Evolutionary conservation across 2,113 vertebrate genomes (phyloP), one percentile per base, ranked within the genome.

Genomic region (Syrrhaptes paradoxus): DNA sequence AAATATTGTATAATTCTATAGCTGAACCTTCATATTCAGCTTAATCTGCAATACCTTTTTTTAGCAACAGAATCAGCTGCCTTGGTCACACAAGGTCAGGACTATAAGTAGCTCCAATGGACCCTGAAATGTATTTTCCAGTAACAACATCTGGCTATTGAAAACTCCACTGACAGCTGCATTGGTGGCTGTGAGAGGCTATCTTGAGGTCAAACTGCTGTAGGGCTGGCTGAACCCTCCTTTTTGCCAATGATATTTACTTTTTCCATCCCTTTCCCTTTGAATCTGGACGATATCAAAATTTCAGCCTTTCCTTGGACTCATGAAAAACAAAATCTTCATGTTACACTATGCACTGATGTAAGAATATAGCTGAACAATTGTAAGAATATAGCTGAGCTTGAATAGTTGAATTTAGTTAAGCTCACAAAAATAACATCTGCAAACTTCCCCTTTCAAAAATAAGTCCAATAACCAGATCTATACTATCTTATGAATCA

Each of bases 61-160:
- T 97, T 96, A 94, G 95, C 84, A 91, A 74, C 66, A 41, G 41
- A 90, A 93, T 71, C 77, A 92, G 87, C 92, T 92, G 68, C 81
- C 57, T 90, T 94, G 90, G 92, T 96, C 86, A 96, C 83, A 93
- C 34, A 76, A 95, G 89, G 86, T 96, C 96, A 96, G 84, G 62
- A 89, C 84, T 94, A 94, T 94, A 97, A 95, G 95, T 93, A 97
- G 97, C 94, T 97, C 82, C 73, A 93, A 67, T 95, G 92, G 97
- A 96, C 95, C 91, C 82, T 83, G 80, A 81, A 96, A 94, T 92
- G 71, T 68, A 84, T 95, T 97, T 97, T 97, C 92, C 93, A 96
- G 96, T 95, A 96, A 88, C 71, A 97, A 97, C 97, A 98, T 97
- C 97, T 98, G 97, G 95, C 93, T 97, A 74, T 91, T 96, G 89